Percentiles rank a stretch among this genome's conserved stretches.
Evolutionary conservation across 2,797 vertebrate genomes (phyloP).

Genomic region (Naso thynnoides): DNA sequence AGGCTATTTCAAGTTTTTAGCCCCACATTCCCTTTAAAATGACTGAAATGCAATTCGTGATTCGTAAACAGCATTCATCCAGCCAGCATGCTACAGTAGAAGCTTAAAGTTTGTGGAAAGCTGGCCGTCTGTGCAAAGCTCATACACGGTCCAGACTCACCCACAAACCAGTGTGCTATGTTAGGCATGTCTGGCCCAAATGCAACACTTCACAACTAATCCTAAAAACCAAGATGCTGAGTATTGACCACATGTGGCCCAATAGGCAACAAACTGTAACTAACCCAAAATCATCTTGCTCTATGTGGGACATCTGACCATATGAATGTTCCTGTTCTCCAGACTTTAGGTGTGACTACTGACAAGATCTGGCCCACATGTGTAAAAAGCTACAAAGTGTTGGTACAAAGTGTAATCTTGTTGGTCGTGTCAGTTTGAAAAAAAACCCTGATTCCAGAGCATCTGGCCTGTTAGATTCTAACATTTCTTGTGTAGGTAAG

Average conservation of each 20-base stretch:
- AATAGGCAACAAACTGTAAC: neutral
- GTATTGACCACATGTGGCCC: neutral
- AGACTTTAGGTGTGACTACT: neutral
- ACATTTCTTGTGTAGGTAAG: too few species aligned
- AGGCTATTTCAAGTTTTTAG: neutral
- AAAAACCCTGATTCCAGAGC: neutral
- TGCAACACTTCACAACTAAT: neutral
- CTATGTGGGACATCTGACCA: neutral
- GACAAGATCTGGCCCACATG: neutral
- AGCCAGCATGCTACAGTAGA: neutral
- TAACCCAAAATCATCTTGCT: neutral
- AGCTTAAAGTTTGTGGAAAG: neutral
- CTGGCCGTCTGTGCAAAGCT: neutral
- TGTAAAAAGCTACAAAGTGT: neutral
- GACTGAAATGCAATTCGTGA: neutral
- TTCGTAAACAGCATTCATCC: neutral
- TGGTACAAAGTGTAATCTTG: neutral
- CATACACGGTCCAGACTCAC: neutral
- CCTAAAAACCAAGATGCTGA: neutral
- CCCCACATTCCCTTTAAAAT: neutral
- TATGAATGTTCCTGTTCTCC: neutral
- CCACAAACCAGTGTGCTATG: neutral
- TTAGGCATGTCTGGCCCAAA: neutral
- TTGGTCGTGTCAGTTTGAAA: too few species aligned
- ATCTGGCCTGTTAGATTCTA: neutral